Conservation (phyloP, 2,888 invertebrate genomes). For the Cephus rjabovi region DNA sequence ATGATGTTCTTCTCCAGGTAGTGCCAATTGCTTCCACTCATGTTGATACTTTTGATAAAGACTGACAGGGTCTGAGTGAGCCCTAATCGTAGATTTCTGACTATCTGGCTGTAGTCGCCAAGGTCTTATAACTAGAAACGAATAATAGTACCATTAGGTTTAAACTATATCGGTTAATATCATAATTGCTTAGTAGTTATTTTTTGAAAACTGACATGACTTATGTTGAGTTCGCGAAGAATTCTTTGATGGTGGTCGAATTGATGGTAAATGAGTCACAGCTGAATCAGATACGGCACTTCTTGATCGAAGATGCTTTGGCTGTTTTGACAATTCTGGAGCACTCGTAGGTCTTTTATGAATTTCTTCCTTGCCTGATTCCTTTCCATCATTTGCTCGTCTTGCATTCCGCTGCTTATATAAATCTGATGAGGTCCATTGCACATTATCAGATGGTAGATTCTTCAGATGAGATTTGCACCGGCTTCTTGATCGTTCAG, state of each 20-base stretch:
- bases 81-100: conserved; percentile 42
- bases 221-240: conserved; percentile 34
- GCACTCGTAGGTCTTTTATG: conserved; percentile 22
- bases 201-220: conserved; percentile 45
- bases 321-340: conserved; percentile 20
- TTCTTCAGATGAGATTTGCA: neutral
- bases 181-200: neutral
- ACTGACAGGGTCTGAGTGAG: conserved; percentile 78
- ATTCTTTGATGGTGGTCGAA: conserved; percentile 33
- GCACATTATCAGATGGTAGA: neutral
- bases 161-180: neutral
- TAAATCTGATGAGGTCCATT: neutral
- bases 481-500: conserved; percentile 1
- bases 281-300: conserved; percentile 37
- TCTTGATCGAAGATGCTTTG: conserved; percentile 23
- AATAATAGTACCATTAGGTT: neutral
- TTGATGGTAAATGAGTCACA: conserved; percentile 23
- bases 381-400: neutral
- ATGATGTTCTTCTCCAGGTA: conserved; percentile 80
- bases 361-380: neutral
- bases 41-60: conserved; percentile 82
- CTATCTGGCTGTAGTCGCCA: conserved; percentile 66
- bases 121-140: conserved; percentile 72
- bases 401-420: neutral
- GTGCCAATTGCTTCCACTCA: conserved; percentile 80